Conservation (phyloP, 2,888 invertebrate genomes). For the Idaea biselata region DNA sequence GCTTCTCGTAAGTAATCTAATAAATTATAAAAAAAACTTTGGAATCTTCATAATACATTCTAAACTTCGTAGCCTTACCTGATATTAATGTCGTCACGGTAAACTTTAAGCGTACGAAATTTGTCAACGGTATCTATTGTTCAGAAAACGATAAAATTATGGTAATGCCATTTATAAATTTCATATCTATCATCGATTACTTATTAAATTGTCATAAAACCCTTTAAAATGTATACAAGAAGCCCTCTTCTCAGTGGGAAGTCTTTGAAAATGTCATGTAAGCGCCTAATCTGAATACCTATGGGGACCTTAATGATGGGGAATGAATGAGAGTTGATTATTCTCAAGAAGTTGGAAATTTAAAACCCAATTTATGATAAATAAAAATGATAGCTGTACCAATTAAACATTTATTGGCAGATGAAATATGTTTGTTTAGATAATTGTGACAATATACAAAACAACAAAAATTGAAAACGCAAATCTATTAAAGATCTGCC, state of each 20-base stretch:
- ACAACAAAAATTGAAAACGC: too few species aligned
- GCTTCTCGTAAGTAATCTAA: too few species aligned
- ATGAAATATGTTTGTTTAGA: background rate
- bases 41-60: background rate
- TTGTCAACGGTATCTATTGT: slow-evolving; percentile 66
- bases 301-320: background rate
- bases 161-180: slow-evolving; percentile 42
- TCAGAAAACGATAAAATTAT: slow-evolving; percentile 46
- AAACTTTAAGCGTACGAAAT: slow-evolving; percentile 53
- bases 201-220: slow-evolving; percentile 28
- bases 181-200: slow-evolving; percentile 31
- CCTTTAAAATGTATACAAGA: slow-evolving; percentile 27
- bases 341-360: background rate
- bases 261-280: slow-evolving; percentile 9
- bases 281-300: background rate
- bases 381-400: background rate
- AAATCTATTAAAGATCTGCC: too few species aligned
- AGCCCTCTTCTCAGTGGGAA: slow-evolving; percentile 34
- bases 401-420: background rate
- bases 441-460: too few species aligned
- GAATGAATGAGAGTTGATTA: background rate
- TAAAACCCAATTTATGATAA: background rate
- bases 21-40: background rate
- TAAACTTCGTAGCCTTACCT: background rate
- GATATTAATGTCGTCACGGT: slow-evolving; percentile 8